Evolutionary conservation across 30 jellyfish, hydroid and myxozoan genomes (phyloP), one percentile per base, ranked within the genome.

Genomic region (Sanderia malayensis): DNA sequence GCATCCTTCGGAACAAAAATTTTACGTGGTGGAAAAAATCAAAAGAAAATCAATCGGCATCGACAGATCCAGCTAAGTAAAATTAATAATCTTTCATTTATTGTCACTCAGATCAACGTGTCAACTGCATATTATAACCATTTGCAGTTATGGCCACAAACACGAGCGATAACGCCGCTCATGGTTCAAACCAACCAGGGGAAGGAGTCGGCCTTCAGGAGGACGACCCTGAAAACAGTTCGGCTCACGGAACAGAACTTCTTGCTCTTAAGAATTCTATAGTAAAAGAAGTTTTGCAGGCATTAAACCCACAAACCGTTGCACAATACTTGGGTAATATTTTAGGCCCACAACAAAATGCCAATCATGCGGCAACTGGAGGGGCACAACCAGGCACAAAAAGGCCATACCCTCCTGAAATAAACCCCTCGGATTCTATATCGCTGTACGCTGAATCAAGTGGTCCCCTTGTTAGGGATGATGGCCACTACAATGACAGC

Each of bases 101-200:
- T 41, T 41, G 55, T 41, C 55, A 41, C 55, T 41, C 55, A 41
- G 11, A 41, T 41, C 15, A 41, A 41, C 55, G 55, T 41, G 55
- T 41, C 55, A 41, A 41, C 55, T 15, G 15, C 55, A 41, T 41
- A 41, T 6, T 41, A 41, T 41, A 15, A 41, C 55, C 55, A 41
- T 41, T 41, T 41, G 55, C 15, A 41, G 55, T 41, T 41, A 41
- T 41, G 55, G 55, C 55, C 55, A 15, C 8, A 41, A 41, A 41
- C 55, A 41, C 55, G 55, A 41, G 55, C 55, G 55, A 41, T 41
- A 41, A 41, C 55, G 55, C 55, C 55, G 55, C 55, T 41, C 55
- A 41, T 41, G 55, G 55, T 41, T 41, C 55, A 41, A 41, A 41
- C 55, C 55, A 41, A 41, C 55, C 8, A 41, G 55, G 55, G 55